Base-by-base conservation (phyloP, 2,797 vertebrate genomes). In the Lutjanus argentimaculatus region DNA sequence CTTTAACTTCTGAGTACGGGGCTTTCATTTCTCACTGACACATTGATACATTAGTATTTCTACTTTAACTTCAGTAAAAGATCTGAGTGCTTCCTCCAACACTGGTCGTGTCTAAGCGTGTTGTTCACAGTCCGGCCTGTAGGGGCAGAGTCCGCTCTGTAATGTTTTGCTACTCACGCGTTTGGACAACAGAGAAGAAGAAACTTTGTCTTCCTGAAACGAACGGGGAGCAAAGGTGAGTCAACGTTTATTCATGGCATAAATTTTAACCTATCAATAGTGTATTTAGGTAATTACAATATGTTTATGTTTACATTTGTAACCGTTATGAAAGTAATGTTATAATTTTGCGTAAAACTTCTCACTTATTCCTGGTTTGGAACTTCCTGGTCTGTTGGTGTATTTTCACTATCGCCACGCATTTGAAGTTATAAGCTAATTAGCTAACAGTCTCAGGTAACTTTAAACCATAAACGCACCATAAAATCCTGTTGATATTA, bases 221-320 rank as follows among this genome's bases (percentile, higher is more conserved):
- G 0, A 48, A 15, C 30, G 46, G 14, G 1, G 21, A 2, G 5
- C 2, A 0, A 8, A 3, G 63, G 78, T 72, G 43, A 11, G 64
- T 40, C 4, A 6, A 30, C 6, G 1, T n/a, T 6, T n/a, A 0
- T 15, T 68, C 0, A 0, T 16, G 1, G 0, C 1, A 21, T n/a
- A 19, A 7, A 15, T 22, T 2, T 42, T 1, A 19, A 74, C 58
- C 7, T 21, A 19, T 0, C 1, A 57, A 51, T 30, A 6, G 46
- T 9, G 49, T 40, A 5, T 62, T 51, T 8, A 51, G 51, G 9
- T 36, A 8, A 21, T 14, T 17, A 66, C 36, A 4, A 1, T 53
- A 17, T 0, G 6, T 67, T 68, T 22, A 55, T 30, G 8, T 36
- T 17, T 4, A 43, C 0, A 4, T 43, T 4, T 64, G 8, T 22